These are phyloP conservation scores for Cherax destructor DNA, from an alignment of 1,140 invertebrate genomes.

Conservation along the genomic window DNA sequence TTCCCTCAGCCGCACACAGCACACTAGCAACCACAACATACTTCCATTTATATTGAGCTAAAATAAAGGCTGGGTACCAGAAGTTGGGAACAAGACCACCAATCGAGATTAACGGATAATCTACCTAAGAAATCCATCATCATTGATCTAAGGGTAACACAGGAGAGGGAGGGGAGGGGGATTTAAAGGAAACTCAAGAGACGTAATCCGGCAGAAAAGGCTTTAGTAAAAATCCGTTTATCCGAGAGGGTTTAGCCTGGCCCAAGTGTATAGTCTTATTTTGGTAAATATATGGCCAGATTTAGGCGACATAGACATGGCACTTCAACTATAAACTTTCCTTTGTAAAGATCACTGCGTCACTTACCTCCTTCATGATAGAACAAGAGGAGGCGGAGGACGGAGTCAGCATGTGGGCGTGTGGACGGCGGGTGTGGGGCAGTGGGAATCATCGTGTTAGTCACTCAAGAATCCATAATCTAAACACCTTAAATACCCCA, in stretches of 20 bases:
- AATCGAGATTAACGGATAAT: constrained; percentile 60
- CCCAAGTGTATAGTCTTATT: constrained; percentile 31
- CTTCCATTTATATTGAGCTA: constrained; percentile 5
- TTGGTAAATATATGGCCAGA: constrained; percentile 19
- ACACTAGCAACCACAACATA: constrained; percentile 19
- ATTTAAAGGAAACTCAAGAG: constrained; percentile 37
- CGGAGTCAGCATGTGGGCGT: constrained; percentile 17
- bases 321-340: constrained; percentile 31
- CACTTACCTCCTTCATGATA: constrained; percentile 57
- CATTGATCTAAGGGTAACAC: constrained; percentile 22
- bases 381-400: constrained; percentile 35
- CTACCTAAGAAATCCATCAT: constrained; percentile 42
- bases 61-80: constrained; percentile 10
- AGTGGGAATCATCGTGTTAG: constrained; percentile 50
- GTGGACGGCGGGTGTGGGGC: constrained; percentile 21
- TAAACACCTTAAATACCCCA: constrained; percentile 20
- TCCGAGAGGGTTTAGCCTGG: constrained; percentile 49
- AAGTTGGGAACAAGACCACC: constrained; percentile 47
- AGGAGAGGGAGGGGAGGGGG: neutral
- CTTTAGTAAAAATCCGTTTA: constrained; percentile 47
- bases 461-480: constrained; percentile 26
- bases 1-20: constrained; percentile 26
- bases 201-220: constrained; percentile 48
- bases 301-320: constrained; percentile 51
- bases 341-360: constrained; percentile 9